Percentiles rank a stretch among this genome's conserved stretches.
These are phyloP conservation scores for Rhabdomys pumilio DNA, from an alignment of 2,797 vertebrate genomes.

Conservation along the genomic window DNA sequence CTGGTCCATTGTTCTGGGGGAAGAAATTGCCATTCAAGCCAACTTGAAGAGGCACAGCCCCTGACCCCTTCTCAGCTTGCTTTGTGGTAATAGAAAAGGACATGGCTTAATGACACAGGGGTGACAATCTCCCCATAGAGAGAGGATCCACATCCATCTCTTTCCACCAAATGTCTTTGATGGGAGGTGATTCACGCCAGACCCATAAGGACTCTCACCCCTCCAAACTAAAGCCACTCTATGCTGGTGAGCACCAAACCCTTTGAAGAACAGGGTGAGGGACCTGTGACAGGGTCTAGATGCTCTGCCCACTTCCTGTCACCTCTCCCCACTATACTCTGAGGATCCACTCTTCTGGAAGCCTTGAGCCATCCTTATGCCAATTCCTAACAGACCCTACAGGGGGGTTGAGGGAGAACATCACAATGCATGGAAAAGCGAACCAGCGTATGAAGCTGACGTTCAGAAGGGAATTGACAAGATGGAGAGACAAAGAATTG, in stretches of 20 bases:
- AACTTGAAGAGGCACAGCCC: not conserved
- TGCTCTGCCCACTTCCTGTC: not conserved
- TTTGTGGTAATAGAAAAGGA: not conserved
- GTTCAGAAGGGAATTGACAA: slow-evolving; percentile 51
- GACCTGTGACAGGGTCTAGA: not conserved
- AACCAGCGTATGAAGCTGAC: slow-evolving; percentile 1
- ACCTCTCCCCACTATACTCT: not conserved
- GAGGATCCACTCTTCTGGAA: slow-evolving; percentile 23
- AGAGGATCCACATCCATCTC: not conserved
- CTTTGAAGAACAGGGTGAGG: not conserved
- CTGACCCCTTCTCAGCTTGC: not conserved
- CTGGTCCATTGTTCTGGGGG: not conserved
- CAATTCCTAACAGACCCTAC: slow-evolving; percentile 56
- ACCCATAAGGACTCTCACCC: not conserved
- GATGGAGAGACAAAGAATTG: slow-evolving; percentile 36
- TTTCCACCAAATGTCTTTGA: slow-evolving; percentile 43
- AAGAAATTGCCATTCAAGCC: not conserved
- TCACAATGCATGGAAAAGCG: not conserved
- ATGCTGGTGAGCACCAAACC: not conserved
- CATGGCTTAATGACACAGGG: not conserved
- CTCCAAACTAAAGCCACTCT: not conserved
- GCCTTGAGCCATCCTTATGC: slow-evolving; percentile 18
- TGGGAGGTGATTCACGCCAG: not conserved
- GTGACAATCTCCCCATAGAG: not conserved
- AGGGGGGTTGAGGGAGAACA: slow-evolving; percentile 1